Base-by-base conservation (phyloP, 2,888 invertebrate genomes). In the Mycalesis mineus region DNA sequence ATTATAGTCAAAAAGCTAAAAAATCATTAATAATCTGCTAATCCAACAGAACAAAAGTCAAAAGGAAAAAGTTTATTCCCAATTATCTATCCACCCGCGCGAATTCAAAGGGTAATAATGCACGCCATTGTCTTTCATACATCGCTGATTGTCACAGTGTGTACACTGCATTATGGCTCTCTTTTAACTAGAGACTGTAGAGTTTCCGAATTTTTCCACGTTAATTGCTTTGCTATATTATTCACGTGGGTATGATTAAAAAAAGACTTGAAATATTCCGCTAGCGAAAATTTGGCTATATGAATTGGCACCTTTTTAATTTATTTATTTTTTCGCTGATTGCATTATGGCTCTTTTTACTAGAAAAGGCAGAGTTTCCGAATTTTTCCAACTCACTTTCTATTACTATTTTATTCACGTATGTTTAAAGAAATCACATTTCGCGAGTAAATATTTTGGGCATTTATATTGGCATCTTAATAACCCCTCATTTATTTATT, bases 1-100 rank as follows among this genome's bases (percentile, higher is more conserved):
- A 49, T 39, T 39, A 49, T 33, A 42, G 50, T 42, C 52, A 6
- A 52, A n/a, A 52, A 41, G 51, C 31, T 41, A n/a, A 41, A 22
- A 52, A 52, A 52, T 52, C 52, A 55, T 58, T 55, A 54, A 55
- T 59, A 59, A 41, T 55, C 55, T 55, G 57, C 40, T 36, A 58
- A 61, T 60, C 53, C 39, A 13, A 42, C 36, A 44, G 50, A 53
- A 57, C 48, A 61, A 58, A 58, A 49, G 57, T 63, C 44, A 55
- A 66, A 84, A 84, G 80, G 84, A 82, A 83, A 77, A 79, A 71
- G 67, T 66, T 31, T 69, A 75, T 75, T 80, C 77, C 76, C 77
- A 78, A 84, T 85, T 87, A 88, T 87, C 86, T 81, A 84, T 85
- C 83, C 85, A 84, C 87, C 85, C 84, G 87, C 83, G 84, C 84